Evolutionary conservation across 2,113 vertebrate genomes (phyloP), one percentile per base, ranked within the genome.

Genomic region (Muntiacus reevesi): DNA sequence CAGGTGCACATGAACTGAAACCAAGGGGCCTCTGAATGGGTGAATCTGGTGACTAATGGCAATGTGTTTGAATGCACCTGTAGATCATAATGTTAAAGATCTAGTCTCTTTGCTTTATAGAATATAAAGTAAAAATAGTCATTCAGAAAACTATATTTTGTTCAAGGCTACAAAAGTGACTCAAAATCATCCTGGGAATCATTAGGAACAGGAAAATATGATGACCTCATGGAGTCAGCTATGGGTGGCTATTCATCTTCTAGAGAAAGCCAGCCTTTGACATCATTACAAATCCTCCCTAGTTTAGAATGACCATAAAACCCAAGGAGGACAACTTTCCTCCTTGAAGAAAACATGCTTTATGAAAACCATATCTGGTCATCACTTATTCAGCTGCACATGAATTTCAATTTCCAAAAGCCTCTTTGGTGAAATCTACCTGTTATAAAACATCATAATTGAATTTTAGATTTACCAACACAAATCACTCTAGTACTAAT

Each of bases 391-490:
- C 85, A 81, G 45, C n/a, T 16, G 36, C 64, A 85, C 6, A 3
- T 28, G 21, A 84, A 33, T 57, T 57, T 27, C 25, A 7, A 54
- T 82, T 84, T 36, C 57, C 91, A 74, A 93, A 40, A 47, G 74
- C 43, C 52, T 87, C 62, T 85, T 5, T 16, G 85, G 79, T 54
- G 54, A 97, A 82, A 94, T 82, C 33, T 54, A 47, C 52, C 79
- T 89, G 45, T 54, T 91, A 21, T 55, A 94, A 97, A 96, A 89
- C 27, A 87, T 74, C n/a, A 30, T 55, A 79, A 90, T 19, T 94
- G 36, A 96, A 88, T 96, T 89, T 86, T 62, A 85, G 57, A 87
- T 96, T 89, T 95, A 50, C 57, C 57, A 64, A 96, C 96, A 94
- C 52, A 95, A 92, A 78, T 67, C 45, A 83, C 43, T 96, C 15